Evolutionary conservation across 2,797 vertebrate genomes (phyloP).

Genomic region (Falco rusticolus): DNA sequence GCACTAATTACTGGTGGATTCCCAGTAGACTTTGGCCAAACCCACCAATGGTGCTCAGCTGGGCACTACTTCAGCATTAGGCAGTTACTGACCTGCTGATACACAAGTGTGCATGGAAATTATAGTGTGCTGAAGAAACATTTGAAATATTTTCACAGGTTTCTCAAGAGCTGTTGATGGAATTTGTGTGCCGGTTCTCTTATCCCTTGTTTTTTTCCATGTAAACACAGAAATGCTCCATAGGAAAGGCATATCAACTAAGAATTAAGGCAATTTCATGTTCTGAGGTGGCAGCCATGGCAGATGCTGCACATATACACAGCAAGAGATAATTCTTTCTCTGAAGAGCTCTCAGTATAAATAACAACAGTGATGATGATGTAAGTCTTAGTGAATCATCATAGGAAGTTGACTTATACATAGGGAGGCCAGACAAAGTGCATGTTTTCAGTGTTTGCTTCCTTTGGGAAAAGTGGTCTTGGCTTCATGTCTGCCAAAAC

Average conservation of each 20-base stretch:
- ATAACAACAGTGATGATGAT: slow-evolving; percentile 31
- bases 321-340: not conserved
- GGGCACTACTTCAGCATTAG: not conserved
- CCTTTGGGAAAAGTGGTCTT: slow-evolving; percentile 17
- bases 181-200: not conserved
- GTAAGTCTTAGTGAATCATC: slow-evolving; percentile 29
- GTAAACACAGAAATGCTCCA: not conserved
- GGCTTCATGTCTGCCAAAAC: slow-evolving; percentile 12
- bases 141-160: not conserved
- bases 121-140: not conserved
- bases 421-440: not conserved
- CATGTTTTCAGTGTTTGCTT: slow-evolving; percentile 5
- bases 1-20: not conserved
- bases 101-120: not conserved
- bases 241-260: not conserved
- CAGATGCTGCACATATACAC: not conserved
- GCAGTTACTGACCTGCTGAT: not conserved
- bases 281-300: not conserved
- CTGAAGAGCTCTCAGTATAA: slow-evolving; percentile 23
- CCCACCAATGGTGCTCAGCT: not conserved
- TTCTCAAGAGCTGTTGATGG: not conserved
- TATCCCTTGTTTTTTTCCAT: not conserved
- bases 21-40: not conserved
- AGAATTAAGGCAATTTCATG: not conserved
- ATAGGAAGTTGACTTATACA: slow-evolving; percentile 16